phyloP scores from a whole-genome alignment of 2,797 vertebrate genomes.

The Sebastolobus altivelis region DNA sequence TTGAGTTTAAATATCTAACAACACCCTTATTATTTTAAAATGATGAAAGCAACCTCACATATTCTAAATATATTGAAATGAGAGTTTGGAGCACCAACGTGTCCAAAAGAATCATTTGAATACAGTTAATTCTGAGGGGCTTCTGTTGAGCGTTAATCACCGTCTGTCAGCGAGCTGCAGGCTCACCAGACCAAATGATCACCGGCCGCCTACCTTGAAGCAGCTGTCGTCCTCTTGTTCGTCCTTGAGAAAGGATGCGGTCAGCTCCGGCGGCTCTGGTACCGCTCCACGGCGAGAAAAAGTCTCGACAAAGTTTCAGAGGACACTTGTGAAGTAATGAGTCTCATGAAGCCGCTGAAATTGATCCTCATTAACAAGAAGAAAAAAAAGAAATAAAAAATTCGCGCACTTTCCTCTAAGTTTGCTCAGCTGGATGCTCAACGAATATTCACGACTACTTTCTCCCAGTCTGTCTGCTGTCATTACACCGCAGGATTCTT shows the following conservation, averaged over 20 bases:
- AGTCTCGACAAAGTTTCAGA: conserved; percentile 73
- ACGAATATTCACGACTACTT: conserved; percentile 41
- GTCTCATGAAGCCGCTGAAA: conserved; percentile 80
- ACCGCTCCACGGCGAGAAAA: conserved; percentile 68
- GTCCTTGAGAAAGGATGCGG: conserved; percentile 77
- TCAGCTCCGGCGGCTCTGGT: conserved; percentile 74
- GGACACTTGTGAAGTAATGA: conserved; percentile 58
- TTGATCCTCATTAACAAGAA: conserved; percentile 55
- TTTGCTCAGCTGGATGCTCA: conserved; percentile 50
- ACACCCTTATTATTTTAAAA: not conserved
- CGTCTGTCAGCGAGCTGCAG: conserved; percentile 20
- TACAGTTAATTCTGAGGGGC: not conserved
- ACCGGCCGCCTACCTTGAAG: conserved; percentile 82
- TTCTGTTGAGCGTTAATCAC: not conserved
- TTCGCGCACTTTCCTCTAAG: conserved; percentile 46
- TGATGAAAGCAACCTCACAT: not conserved
- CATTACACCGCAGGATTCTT: conserved; percentile 47
- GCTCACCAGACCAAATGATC: conserved; percentile 13
- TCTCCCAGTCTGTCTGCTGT: conserved; percentile 50
- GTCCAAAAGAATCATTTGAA: not conserved
- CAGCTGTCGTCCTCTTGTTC: conserved; percentile 70
- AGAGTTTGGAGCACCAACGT: not conserved
- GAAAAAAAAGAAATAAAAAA: not conserved
- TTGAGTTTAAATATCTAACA: not conserved
- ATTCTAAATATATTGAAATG: no score